Percentiles rank a stretch among this genome's conserved stretches.
Evolutionary conservation across 2,113 vertebrate genomes (phyloP).

Genomic region (Pontoporia blainvillei): DNA sequence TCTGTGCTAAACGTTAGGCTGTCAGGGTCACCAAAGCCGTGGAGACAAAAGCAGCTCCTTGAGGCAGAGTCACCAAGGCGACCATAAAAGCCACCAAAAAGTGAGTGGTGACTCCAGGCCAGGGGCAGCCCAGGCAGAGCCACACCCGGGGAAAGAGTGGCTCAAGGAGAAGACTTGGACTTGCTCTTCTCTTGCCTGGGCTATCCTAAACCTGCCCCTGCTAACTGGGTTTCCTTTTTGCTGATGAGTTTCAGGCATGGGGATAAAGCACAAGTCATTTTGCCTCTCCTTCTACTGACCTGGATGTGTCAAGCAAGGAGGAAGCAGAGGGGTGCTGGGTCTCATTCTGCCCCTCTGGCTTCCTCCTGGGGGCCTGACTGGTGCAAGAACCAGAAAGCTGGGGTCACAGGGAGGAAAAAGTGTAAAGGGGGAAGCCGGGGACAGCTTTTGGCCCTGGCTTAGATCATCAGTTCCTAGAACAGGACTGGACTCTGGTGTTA

Average conservation of each 20-base stretch:
- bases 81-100: slow-evolving; percentile 85
- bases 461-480: not conserved
- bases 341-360: not conserved
- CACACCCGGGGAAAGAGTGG: not conserved
- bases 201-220: not conserved
- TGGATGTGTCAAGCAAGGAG: not conserved
- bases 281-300: not conserved
- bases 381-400: not conserved
- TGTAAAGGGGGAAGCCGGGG: not conserved
- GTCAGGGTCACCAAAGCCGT: slow-evolving; percentile 37
- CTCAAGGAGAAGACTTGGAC: not conserved
- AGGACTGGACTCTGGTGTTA: not conserved
- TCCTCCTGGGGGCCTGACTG: not conserved
- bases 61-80: slow-evolving; percentile 84
- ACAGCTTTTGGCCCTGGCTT: not conserved
- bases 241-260: not conserved
- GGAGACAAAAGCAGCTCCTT: slow-evolving; percentile 77
- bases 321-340: not conserved
- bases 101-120: slow-evolving; percentile 66
- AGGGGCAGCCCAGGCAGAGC: not conserved
- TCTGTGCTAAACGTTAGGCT: not conserved
- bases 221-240: not conserved
- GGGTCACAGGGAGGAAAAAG: not conserved
- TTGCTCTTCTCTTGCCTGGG: not conserved
- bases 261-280: not conserved